Conservation (phyloP, 2,797 vertebrate genomes). For the Coregonus suidteri region DNA sequence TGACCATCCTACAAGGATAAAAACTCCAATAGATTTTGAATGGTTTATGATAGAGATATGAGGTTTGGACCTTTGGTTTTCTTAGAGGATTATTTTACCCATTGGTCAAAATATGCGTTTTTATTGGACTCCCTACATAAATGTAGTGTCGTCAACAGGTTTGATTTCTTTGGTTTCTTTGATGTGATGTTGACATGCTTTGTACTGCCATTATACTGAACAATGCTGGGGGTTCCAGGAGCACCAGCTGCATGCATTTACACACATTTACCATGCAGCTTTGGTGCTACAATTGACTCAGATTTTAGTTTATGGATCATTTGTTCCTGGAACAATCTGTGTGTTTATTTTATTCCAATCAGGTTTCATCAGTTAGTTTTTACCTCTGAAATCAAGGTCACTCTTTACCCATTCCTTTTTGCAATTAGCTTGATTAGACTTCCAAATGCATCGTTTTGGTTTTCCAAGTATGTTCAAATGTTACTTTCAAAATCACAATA, state of each 20-base stretch:
- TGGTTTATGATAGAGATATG: no score
- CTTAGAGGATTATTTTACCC: no score
- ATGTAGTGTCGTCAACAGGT: neutral
- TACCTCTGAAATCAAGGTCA: neutral
- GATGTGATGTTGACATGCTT: neutral
- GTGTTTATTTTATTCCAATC: neutral
- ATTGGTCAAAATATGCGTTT: no score
- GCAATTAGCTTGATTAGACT: constrained; percentile 8
- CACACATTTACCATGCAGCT: neutral
- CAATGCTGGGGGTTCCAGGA: constrained; percentile 11
- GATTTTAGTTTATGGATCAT: neutral
- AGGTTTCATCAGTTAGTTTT: neutral
- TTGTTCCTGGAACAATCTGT: neutral
- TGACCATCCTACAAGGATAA: no score
- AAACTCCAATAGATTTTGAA: no score
- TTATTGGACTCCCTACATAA: no score
- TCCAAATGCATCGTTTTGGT: neutral
- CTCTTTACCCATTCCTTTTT: neutral
- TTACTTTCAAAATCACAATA: constrained; percentile 2
- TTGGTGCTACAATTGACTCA: neutral
- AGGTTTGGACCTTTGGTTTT: no score
- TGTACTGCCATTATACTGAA: constrained; percentile 4
- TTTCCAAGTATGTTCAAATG: neutral
- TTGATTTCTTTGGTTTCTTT: no score
- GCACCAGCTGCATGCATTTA: constrained; percentile 25